These are phyloP conservation scores for Arenaria interpres DNA, from an alignment of 2,113 vertebrate species.

Conservation along the genomic window DNA sequence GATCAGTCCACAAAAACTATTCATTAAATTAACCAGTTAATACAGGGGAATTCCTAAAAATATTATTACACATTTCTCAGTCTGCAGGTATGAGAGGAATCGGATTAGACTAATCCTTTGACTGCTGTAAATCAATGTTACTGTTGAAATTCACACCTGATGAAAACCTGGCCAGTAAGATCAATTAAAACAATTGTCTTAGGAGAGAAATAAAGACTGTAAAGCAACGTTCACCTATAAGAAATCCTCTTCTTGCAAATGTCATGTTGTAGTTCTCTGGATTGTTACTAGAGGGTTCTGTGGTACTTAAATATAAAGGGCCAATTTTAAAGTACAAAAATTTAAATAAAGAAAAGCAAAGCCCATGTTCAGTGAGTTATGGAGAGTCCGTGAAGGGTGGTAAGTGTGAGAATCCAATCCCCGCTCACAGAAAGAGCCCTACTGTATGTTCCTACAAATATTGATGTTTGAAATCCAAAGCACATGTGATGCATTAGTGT, in stretches of 20 bases:
- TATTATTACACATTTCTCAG: neutral
- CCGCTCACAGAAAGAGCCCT: constrained; percentile 40
- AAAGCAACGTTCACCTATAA: neutral
- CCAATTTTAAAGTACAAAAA: constrained; percentile 14
- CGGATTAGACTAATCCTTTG: neutral
- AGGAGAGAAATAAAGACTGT: neutral
- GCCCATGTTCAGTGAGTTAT: constrained; percentile 33
- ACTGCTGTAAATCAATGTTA: neutral
- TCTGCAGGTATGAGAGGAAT: neutral
- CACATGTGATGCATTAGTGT: constrained; percentile 71
- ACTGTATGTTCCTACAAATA: constrained; percentile 70
- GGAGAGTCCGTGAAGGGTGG: constrained; percentile 26
- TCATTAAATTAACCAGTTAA: neutral
- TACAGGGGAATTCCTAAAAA: neutral
- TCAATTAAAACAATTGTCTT: neutral
- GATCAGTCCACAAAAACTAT: neutral
- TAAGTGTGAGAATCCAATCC: constrained; percentile 54
- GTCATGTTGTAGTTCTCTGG: neutral
- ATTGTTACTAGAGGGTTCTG: neutral
- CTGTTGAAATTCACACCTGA: neutral
- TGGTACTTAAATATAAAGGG: neutral
- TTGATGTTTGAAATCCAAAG: constrained; percentile 69
- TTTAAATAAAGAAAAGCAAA: constrained; percentile 42
- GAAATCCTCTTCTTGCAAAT: neutral
- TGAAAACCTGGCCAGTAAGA: neutral